Conservation (phyloP, 1,140 invertebrate genomes). For the Maconellicoccus hirsutus region DNA sequence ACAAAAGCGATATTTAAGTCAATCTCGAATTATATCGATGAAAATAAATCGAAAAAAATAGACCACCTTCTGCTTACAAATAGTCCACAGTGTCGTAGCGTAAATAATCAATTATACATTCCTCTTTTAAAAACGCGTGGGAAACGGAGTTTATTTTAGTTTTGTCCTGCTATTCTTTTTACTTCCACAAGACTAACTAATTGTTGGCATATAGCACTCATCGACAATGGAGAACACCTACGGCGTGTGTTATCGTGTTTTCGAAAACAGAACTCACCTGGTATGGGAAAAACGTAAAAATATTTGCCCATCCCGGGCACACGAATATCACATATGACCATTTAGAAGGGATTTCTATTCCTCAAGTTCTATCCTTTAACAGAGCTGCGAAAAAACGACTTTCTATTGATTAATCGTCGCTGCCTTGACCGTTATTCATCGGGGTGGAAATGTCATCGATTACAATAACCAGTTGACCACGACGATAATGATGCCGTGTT, state of each 20-base stretch:
- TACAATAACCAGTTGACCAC: not conserved
- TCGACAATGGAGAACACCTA: slow-evolving; percentile 16
- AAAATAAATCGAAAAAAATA: slow-evolving; percentile 12
- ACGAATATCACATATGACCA: too few species aligned
- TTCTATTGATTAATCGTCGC: slow-evolving; percentile 3
- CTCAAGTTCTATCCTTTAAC: too few species aligned
- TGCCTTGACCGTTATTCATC: not conserved
- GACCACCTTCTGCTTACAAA: not conserved
- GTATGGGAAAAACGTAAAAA: not conserved
- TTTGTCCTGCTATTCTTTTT: slow-evolving; percentile 12
- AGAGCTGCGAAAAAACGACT: not conserved
- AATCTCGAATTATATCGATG: too few species aligned
- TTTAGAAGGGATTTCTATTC: not conserved
- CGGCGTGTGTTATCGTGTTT: not conserved
- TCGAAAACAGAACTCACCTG: not conserved
- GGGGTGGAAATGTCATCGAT: not conserved
- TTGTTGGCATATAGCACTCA: slow-evolving; percentile 10
- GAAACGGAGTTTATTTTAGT: not conserved
- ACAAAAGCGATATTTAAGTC: too few species aligned
- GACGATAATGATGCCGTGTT: not conserved
- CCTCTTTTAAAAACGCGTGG: slow-evolving; percentile 15
- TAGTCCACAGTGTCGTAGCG: slow-evolving; percentile 10
- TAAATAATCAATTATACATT: slow-evolving; percentile 19
- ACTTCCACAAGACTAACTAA: slow-evolving; percentile 12
- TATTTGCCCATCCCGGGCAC: not conserved